Conservation (phyloP, 2,888 invertebrate species). For the Trichacis sp. region DNA sequence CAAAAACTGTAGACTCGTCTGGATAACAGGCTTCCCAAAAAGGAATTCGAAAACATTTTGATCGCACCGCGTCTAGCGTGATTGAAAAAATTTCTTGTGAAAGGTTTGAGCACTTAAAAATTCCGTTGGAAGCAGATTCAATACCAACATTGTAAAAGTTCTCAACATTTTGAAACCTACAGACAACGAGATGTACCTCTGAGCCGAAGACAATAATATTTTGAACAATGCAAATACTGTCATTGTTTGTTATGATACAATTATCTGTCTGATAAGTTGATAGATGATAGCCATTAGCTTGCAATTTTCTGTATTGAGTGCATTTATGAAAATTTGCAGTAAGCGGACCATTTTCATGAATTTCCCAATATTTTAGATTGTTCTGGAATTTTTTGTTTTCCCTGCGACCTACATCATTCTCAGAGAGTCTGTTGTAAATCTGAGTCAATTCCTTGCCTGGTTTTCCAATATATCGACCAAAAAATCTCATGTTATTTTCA, state of each 20-base stretch:
- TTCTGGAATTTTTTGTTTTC: background rate
- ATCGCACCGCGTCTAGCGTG: background rate
- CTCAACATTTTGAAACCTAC: background rate
- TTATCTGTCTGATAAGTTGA: background rate
- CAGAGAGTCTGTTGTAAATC: background rate
- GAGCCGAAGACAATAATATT: background rate
- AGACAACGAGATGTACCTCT: background rate
- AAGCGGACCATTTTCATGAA: constrained; percentile 3
- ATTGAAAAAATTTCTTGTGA: background rate
- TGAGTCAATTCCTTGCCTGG: constrained; percentile 1
- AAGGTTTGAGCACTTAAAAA: constrained; percentile 6
- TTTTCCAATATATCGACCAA: constrained; percentile 18
- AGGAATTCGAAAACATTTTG: background rate
- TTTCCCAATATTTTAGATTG: background rate
- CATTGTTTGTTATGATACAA: background rate
- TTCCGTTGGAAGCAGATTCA: background rate
- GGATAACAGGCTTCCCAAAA: background rate
- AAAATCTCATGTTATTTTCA: constrained; percentile 29
- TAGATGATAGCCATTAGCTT: background rate
- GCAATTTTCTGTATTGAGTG: too few species aligned
- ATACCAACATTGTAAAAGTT: constrained; percentile 4
- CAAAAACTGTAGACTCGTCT: background rate
- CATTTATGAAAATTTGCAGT: background rate
- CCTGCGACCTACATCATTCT: background rate
- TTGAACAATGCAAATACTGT: background rate